phyloP scores from a whole-genome alignment of 1,140 invertebrate species.

The Apis florea region DNA sequence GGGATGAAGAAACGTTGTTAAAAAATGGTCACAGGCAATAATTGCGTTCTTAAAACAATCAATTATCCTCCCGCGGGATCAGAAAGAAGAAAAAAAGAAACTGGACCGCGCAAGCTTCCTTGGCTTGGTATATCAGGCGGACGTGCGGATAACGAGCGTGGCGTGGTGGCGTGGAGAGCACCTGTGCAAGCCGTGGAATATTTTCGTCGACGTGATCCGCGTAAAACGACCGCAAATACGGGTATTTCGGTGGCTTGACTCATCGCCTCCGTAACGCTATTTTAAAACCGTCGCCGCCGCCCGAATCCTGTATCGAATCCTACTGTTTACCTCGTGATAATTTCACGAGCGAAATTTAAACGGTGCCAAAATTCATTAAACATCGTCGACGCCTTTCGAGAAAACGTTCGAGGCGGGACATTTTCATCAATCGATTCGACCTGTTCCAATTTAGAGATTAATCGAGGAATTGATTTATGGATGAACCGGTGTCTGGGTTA shows the following conservation, averaged over 20 bases:
- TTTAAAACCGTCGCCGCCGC: conserved; percentile 22
- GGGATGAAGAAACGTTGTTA: no score
- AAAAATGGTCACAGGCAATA: no score
- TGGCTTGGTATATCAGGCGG: not conserved
- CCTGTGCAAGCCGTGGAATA: conserved; percentile 47
- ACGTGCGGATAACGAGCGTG: conserved; percentile 12
- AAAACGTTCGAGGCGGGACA: no score
- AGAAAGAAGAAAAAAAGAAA: not conserved
- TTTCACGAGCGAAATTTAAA: conserved; percentile 8
- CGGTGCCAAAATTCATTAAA: conserved; percentile 7
- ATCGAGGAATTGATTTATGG: no score
- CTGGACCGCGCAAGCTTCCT: not conserved
- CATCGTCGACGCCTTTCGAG: not conserved
- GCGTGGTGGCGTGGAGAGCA: not conserved
- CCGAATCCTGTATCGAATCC: conserved; percentile 23
- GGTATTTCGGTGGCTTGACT: conserved; percentile 45
- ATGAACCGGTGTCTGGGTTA: no score
- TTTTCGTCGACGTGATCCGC: conserved; percentile 31
- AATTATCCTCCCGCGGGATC: no score
- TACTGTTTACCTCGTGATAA: conserved; percentile 18
- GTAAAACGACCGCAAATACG: conserved; percentile 37
- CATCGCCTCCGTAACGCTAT: conserved; percentile 31
- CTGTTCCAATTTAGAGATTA: no score
- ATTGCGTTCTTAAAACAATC: no score
- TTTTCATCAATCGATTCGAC: no score